phyloP scores from a whole-genome alignment of 2,888 invertebrate species.

The Epirrhoe tristata region DNA sequence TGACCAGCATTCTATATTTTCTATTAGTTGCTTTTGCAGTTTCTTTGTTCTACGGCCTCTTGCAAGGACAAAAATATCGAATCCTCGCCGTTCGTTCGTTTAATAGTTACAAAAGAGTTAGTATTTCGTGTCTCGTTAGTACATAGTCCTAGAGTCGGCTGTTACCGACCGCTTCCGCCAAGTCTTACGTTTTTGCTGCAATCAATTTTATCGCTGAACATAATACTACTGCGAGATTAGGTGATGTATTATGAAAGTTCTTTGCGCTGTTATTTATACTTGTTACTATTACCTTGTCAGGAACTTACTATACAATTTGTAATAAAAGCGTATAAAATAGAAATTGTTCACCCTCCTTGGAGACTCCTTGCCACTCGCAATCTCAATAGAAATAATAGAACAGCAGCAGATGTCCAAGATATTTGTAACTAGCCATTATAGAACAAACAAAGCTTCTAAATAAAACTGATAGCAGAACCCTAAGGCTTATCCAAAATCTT shows the following conservation, averaged over 20 bases:
- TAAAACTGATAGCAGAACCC: neutral
- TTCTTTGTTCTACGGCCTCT: too few species aligned
- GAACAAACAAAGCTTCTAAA: neutral
- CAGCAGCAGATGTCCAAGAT: too few species aligned
- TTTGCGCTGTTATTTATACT: constrained; percentile 3
- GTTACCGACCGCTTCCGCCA: constrained; percentile 33
- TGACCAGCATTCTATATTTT: too few species aligned
- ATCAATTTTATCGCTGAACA: constrained; percentile 40
- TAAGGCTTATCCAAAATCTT: constrained; percentile 17
- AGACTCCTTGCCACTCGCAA: too few species aligned
- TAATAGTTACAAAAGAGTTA: neutral
- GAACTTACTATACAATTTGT: neutral
- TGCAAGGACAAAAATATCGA: too few species aligned
- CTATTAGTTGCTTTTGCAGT: too few species aligned
- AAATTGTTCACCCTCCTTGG: too few species aligned
- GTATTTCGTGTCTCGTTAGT: constrained; percentile 12
- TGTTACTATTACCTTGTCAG: neutral
- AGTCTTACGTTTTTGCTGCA: constrained; percentile 43
- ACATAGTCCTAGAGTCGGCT: constrained; percentile 17
- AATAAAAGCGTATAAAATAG: too few species aligned
- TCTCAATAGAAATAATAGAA: too few species aligned
- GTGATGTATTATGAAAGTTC: constrained; percentile 16
- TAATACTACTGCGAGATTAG: constrained; percentile 23
- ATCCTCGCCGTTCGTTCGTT: neutral
- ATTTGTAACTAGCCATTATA: neutral